phyloP scores from a whole-genome alignment of 1,140 invertebrate genomes.

The Macrocentrus cingulum region DNA sequence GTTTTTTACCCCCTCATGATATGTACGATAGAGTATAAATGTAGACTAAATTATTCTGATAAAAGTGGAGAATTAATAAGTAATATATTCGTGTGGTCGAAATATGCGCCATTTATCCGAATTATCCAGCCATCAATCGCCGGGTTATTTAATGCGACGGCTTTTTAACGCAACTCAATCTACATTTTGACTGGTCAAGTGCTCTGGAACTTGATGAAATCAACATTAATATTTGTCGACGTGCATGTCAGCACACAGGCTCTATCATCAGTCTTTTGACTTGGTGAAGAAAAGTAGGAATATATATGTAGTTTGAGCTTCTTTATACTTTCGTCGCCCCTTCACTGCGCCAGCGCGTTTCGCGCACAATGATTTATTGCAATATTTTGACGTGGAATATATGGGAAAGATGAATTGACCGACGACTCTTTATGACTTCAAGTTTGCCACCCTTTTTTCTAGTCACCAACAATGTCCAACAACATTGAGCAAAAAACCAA shows the following conservation, averaged over 20 bases:
- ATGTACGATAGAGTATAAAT: no score
- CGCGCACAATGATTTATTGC: constrained; percentile 54
- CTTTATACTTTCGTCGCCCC: neutral
- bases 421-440: constrained; percentile 51
- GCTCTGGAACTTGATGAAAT: constrained; percentile 40
- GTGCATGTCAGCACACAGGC: constrained; percentile 33
- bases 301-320: constrained; percentile 18
- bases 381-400: constrained; percentile 58
- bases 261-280: constrained; percentile 34
- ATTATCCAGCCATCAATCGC: no score
- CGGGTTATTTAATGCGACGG: neutral
- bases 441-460: constrained; percentile 48
- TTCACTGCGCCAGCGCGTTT: neutral
- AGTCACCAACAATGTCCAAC: neutral
- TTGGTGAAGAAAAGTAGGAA: constrained; percentile 21
- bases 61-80: no score
- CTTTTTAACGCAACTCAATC: neutral
- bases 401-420: constrained; percentile 58
- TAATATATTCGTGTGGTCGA: no score
- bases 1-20: no score
- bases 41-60: no score
- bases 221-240: constrained; percentile 52
- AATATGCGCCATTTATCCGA: no score
- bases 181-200: neutral
- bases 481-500: no score